Base-by-base conservation (phyloP, 1,140 invertebrate species). In the Drosophila teissieri region DNA sequence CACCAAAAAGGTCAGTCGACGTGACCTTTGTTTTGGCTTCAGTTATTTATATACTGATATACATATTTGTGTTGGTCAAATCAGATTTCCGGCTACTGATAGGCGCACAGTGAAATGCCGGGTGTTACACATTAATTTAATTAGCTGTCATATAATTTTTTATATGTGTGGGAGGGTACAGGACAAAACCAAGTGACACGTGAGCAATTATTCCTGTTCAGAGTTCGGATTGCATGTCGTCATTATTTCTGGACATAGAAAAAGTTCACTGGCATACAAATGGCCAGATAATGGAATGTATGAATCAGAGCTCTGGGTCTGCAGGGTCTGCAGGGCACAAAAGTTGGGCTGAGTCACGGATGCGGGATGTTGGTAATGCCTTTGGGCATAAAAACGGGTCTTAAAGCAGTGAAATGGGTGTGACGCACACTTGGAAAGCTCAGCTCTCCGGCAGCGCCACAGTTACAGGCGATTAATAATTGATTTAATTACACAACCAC, bases 81-180 rank as follows among this genome's bases (percentile, higher is more conserved):
- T 53, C 46, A 44, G 37, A 68, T 68, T 52, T 52, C 39, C 61
- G 17, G 64, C 64, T 34, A 34, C 45, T 14, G 37, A 22, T 27
- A 11, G 17, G 24, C n/a, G 24, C 67, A 72, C 77, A 64, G 56
- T 45, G 27, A 86, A 86, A 78, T 82, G 82, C 75, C 73, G 67
- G 63, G 44, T 62, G 64, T 88, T 83, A 63, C 42, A 68, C 65
- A 79, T 86, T 86, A 89, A 86, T 88, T 86, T 60, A 86, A 86
- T 86, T 86, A 88, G 73, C 83, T 73, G 83, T 69, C 65, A 62
- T 34, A 60, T 68, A 49, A 34, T 31, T 31, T 12, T 39, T 19
- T 36, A 17, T 36, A 34, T 62, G 52, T 53, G 22, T 31, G 44
- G 31, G 4, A 10, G 7, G 22, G 3, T 7, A 34, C 12, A 39